Base-by-base conservation (phyloP, 1,140 invertebrate genomes). In the Drosophila erecta region DNA sequence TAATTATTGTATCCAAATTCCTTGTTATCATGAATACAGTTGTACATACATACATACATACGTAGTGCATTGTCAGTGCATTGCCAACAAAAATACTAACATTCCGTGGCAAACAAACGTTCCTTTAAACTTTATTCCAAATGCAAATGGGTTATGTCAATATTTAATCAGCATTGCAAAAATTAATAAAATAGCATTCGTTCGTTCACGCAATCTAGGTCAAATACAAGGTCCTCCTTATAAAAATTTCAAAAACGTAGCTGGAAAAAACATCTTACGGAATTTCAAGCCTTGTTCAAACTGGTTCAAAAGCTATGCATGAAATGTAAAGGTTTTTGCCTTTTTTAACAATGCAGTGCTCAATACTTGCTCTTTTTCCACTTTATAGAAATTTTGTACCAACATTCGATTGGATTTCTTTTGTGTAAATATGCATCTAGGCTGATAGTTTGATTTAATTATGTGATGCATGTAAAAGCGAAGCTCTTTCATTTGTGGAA, bases 11-110 rank as follows among this genome's bases (percentile, higher is more conserved):
- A 8, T 10, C 10, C 7, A 30, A 30, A 30, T 30, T 30, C 7
- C 30, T 11, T 51, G 3, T 15, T 30, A 49, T 51, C 1, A 20
- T 35, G 30, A 35, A 20, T 30, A 50, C 5, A 20, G 10, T 14
- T 53, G 38, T 69, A 1, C 17, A 17, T 17, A 17, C 1, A 1
- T 17, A 17, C 17, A 17, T 17, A 17, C 17, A 17, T 17, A 50
- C 35, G 10, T 20, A 43, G 17, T 35, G 43, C 46, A 38, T 15
- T 35, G 44, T 67, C 43, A 43, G 17, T 58, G 37, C 37, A 64
- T 8, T 66, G 53, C 50, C 30, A 74, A 60, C 46, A 66, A 43
- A 56, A 67, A 76, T 43, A 12, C 33, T 24, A 33, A 24, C 61
- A 58, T 56, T 53, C 22, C 12, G 11, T 5, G 56, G 40, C 58